phyloP scores from a whole-genome alignment of 2,797 vertebrate species.

The Enteromius trimaculatus region DNA sequence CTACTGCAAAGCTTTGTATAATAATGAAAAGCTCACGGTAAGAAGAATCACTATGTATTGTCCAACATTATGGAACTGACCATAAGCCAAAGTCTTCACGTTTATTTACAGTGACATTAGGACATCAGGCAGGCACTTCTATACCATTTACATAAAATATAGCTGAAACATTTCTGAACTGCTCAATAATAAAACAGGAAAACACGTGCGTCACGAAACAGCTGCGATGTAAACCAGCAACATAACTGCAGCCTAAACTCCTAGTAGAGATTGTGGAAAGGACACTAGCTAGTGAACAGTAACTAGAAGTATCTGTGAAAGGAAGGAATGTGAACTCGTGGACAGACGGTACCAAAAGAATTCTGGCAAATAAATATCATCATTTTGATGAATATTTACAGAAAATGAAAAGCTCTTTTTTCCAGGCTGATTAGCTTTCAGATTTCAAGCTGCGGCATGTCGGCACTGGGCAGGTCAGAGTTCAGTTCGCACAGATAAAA shows the following conservation, averaged over 20 bases:
- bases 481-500: constrained; percentile 94
- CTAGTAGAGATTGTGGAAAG: constrained; percentile 1
- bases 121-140: constrained; percentile 63
- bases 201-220: not conserved
- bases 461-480: constrained; percentile 78
- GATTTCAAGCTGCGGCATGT: constrained; percentile 78
- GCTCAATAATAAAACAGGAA: constrained; percentile 23
- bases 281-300: constrained; percentile 27
- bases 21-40: constrained; percentile 55
- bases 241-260: constrained; percentile 16
- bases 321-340: constrained; percentile 50
- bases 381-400: constrained; percentile 83
- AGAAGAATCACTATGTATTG: constrained; percentile 49
- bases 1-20: constrained; percentile 59
- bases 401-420: constrained; percentile 46
- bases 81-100: constrained; percentile 12
- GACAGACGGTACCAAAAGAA: constrained; percentile 57
- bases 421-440: constrained; percentile 24
- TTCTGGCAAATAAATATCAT: constrained; percentile 83
- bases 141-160: constrained; percentile 45
- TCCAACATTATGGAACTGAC: constrained; percentile 46
- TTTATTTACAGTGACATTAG: constrained; percentile 38
- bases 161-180: constrained; percentile 5
- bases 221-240: constrained; percentile 43
- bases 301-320: constrained; percentile 19